Evolutionary conservation across 2,888 invertebrate genomes (phyloP).

Genomic region (Agonum fuliginosum): DNA sequence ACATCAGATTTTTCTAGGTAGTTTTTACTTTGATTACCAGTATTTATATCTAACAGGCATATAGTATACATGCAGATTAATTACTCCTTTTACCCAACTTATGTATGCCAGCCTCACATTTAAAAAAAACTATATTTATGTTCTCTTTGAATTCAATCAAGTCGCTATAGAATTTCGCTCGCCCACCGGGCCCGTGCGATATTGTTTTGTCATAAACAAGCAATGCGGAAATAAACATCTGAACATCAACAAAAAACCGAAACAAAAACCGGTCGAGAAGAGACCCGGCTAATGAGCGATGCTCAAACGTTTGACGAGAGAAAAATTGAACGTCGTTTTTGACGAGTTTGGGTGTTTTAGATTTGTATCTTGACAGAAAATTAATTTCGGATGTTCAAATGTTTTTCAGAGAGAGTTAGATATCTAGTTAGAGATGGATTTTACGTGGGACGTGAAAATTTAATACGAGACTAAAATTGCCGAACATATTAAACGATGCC

Average conservation of each 20-base stretch:
- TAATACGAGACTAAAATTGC: constrained; percentile 25
- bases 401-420: constrained; percentile 17
- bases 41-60: no score
- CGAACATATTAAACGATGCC: constrained; percentile 32
- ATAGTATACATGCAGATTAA: no score
- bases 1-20: no score
- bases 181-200: constrained; percentile 1
- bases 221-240: constrained; percentile 48
- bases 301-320: constrained; percentile 45
- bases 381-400: constrained; percentile 39
- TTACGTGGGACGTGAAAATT: constrained; percentile 43
- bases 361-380: constrained; percentile 53
- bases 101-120: no score
- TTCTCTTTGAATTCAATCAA: not conserved
- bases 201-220: constrained; percentile 45
- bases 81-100: no score
- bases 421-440: constrained; percentile 34
- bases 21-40: no score
- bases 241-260: constrained; percentile 23
- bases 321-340: constrained; percentile 52
- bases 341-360: constrained; percentile 53
- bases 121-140: no score
- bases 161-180: not conserved
- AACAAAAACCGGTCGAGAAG: constrained; percentile 28
- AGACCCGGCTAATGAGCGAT: constrained; percentile 32